Base-by-base conservation (phyloP, 2,113 vertebrate genomes). In the Montifringilla adamsi region DNA sequence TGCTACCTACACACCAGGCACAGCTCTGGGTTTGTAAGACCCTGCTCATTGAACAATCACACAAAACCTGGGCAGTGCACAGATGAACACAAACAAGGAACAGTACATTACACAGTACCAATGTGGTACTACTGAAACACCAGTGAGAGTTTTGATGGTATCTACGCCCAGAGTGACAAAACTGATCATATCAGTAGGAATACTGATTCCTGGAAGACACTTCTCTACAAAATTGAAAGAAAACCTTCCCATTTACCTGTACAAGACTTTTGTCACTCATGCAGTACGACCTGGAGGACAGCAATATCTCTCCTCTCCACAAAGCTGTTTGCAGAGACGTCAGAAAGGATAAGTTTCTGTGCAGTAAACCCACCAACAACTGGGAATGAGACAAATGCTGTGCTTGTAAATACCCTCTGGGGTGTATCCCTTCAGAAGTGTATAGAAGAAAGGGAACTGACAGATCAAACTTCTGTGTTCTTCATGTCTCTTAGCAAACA, bases 1-100 rank as follows among this genome's bases (percentile, higher is more conserved):
- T 74, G 59, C n/a, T 55, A 56, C 23, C 23, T 37, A 30, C 26
- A 58, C 23, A 50, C 0, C 0, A 31, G 11, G 46, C 72, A 62
- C 50, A 66, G 46, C 59, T 44, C 1, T 4, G 41, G 62, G 46
- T 68, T 27, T 58, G 43, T 31, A 59, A 18, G 4, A 33, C 16
- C 24, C 72, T 33, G 21, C 24, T 74, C 43, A 66, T 0, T 43
- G 55, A 58, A 41, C 35, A 43, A 47, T 16, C 58, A 63, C 49
- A 69, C 24, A 58, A 78, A 66, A 79, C 37, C 60, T 35, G 31
- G 43, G n/a, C 52, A 78, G 15, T 6, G 22, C 41, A 47, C n/a
- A 53, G 49, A 64, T 0, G 0, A 62, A 67, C 53, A 44, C 14
- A 10, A 9, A 13, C 53, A 64, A 55, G 41, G 49, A 83, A 69